Evolutionary conservation across 1,140 invertebrate genomes (phyloP).

Genomic region (Ooceraea biroi): DNA sequence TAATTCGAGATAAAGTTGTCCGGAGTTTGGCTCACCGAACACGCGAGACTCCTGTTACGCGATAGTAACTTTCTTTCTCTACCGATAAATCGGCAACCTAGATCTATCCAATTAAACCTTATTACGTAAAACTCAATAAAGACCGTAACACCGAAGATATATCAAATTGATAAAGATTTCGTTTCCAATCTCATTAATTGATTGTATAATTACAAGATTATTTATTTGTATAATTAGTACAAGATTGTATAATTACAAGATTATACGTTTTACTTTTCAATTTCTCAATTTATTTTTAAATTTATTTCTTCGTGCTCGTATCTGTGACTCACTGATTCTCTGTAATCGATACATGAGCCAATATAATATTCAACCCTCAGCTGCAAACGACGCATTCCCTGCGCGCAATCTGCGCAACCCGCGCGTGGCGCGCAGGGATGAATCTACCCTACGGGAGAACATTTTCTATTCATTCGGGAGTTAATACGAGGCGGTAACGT

Average conservation of each 20-base stretch:
- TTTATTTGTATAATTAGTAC: too few species aligned
- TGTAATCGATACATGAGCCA: background rate
- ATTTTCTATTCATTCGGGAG: slow-evolving; percentile 50
- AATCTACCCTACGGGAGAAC: background rate
- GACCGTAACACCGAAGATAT: background rate
- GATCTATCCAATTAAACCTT: slow-evolving; percentile 33
- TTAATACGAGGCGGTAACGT: slow-evolving; percentile 21
- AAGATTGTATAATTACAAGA: too few species aligned
- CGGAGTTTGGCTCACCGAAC: slow-evolving; percentile 5
- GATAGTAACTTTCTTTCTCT: slow-evolving; percentile 41
- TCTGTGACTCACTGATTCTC: background rate
- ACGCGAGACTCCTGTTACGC: slow-evolving; percentile 14
- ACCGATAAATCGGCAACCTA: slow-evolving; percentile 2
- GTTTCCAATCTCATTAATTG: too few species aligned
- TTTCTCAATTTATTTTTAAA: too few species aligned
- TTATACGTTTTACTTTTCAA: background rate
- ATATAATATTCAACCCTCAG: background rate
- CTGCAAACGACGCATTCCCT: background rate
- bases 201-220: too few species aligned
- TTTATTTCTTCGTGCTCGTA: background rate
- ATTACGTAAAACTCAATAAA: slow-evolving; percentile 6
- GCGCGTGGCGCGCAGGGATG: too few species aligned
- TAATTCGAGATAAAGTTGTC: slow-evolving; percentile 52
- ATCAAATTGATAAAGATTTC: too few species aligned
- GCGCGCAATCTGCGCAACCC: background rate